Conservation (phyloP, 1,140 invertebrate genomes). For the Bemisia tabaci region DNA sequence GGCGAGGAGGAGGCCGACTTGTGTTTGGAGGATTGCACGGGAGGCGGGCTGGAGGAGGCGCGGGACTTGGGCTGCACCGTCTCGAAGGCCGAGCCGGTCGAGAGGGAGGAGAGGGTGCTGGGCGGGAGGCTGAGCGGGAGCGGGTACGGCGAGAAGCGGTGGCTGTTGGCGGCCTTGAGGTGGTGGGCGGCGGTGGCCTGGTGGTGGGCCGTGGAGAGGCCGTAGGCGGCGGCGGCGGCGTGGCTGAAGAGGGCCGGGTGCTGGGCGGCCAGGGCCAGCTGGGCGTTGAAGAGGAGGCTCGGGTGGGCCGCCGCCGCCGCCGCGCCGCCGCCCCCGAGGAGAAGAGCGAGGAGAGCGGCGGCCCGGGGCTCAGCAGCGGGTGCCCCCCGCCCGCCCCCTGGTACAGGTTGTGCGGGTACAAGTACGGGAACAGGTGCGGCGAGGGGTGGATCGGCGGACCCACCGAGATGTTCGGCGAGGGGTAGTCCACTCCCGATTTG, state of each 20-base stretch:
- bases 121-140: constrained; percentile 37
- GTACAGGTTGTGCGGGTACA: constrained; percentile 64
- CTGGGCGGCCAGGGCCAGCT: constrained; percentile 61
- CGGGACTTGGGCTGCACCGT: constrained; percentile 51
- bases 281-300: constrained; percentile 67
- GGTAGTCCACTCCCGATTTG: constrained; percentile 43
- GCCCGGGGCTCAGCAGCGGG: constrained; percentile 47
- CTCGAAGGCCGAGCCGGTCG: constrained; percentile 64
- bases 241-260: constrained; percentile 56
- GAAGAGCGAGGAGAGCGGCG: constrained; percentile 20
- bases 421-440: constrained; percentile 65
- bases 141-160: constrained; percentile 73
- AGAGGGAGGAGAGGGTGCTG: constrained; percentile 34
- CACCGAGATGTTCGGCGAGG: constrained; percentile 70
- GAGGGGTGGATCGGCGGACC: constrained; percentile 77
- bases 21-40: constrained; percentile 14
- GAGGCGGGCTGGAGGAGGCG: constrained; percentile 21
- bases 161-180: constrained; percentile 36
- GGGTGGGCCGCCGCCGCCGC: constrained; percentile 42
- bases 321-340: constrained; percentile 40
- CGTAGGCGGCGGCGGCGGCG: constrained; percentile 36
- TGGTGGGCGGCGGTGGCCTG: constrained; percentile 32
- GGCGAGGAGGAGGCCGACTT: not conserved
- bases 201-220: constrained; percentile 29
- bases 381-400: constrained; percentile 34